These are phyloP conservation scores for Pinna nobilis DNA, from an alignment of 1,140 invertebrate genomes.

Conservation along the genomic window DNA sequence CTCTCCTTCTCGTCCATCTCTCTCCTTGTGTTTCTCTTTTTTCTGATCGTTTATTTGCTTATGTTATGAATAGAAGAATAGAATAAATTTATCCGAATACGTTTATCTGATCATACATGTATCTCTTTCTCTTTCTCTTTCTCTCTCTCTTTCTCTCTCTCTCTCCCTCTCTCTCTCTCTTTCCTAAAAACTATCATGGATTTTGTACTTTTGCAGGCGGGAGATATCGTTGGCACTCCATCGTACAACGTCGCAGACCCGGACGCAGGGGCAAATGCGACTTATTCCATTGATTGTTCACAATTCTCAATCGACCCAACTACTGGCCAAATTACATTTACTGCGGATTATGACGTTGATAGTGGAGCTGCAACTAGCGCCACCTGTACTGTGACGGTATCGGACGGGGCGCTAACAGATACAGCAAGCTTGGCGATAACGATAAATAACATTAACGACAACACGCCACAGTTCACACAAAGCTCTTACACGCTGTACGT, in stretches of 20 bases:
- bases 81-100: too few species aligned
- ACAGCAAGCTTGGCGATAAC: conserved; percentile 5
- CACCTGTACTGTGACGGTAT: conserved; percentile 26
- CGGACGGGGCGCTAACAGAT: conserved; percentile 19
- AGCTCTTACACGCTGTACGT: conserved; percentile 24
- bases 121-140: too few species aligned
- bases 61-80: too few species aligned
- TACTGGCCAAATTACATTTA: conserved; percentile 24
- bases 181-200: too few species aligned
- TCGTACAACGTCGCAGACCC: conserved; percentile 26
- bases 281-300: conserved; percentile 30
- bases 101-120: too few species aligned
- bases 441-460: conserved; percentile 25
- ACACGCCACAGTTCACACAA: conserved; percentile 20
- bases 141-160: too few species aligned
- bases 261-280: conserved; percentile 32
- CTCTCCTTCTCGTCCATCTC: too few species aligned
- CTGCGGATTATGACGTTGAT: conserved; percentile 28
- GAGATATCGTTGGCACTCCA: conserved; percentile 27
- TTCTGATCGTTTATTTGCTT: too few species aligned
- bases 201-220: conserved; percentile 23
- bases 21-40: too few species aligned
- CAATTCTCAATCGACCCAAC: too few species aligned
- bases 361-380: not conserved
- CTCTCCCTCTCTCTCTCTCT: too few species aligned